These are phyloP conservation scores for Heterotis niloticus DNA, from an alignment of 2,113 vertebrate species.

Conservation along the genomic window DNA sequence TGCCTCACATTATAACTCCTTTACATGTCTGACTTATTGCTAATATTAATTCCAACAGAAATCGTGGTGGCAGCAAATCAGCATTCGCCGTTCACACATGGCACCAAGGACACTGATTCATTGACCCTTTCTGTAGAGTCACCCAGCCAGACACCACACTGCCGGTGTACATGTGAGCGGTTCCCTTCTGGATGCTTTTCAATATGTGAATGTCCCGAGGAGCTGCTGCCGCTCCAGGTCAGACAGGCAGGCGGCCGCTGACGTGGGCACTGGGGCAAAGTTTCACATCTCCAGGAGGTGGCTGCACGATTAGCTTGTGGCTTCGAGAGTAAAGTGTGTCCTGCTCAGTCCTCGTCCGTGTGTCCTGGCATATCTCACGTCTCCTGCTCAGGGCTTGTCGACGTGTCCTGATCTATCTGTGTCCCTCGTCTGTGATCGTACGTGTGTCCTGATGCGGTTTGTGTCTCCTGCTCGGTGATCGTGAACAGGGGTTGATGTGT, in stretches of 20 bases:
- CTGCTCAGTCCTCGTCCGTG: not conserved
- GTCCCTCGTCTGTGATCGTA: no score
- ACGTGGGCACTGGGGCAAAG: not conserved
- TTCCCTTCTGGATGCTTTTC: not conserved
- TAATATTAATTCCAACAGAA: no score
- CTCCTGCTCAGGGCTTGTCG: not conserved
- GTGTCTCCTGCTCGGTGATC: not conserved
- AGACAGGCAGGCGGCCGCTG: not conserved
- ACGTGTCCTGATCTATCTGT: no score
- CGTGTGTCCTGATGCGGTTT: no score
- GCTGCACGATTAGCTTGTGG: not conserved
- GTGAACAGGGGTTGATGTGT: not conserved
- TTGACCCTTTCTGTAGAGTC: no score
- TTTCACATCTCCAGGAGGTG: not conserved
- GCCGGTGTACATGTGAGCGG: not conserved
- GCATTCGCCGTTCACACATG: no score
- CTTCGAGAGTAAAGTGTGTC: not conserved
- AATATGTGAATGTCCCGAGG: not conserved
- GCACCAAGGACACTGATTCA: no score
- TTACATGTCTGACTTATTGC: no score
- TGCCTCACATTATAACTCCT: no score
- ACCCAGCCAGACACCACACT: not conserved
- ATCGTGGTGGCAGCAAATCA: no score
- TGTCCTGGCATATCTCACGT: constrained; percentile 1
- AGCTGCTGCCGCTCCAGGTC: not conserved